Conservation (phyloP, 2,797 vertebrate species). For the Manis crassicaudata region DNA sequence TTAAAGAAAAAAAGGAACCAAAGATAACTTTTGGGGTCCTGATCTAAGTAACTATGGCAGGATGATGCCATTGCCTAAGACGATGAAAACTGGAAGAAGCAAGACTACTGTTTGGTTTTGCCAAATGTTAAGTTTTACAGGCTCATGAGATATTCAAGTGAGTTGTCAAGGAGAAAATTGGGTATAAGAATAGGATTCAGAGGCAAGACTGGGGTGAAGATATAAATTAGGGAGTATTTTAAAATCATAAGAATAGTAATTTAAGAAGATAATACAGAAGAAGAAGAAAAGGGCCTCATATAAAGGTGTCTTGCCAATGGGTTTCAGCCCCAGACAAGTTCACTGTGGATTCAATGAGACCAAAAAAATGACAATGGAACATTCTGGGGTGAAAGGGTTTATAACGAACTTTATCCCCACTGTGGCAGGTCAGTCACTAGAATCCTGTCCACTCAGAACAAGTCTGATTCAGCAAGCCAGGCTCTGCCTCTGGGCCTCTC, state of each 20-base stretch:
- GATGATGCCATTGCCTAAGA: not conserved
- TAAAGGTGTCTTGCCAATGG: not conserved
- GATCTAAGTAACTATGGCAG: not conserved
- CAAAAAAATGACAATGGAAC: too few relatives aligned
- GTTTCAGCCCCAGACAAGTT: too few relatives aligned
- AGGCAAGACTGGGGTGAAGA: not conserved
- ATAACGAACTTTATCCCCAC: too few relatives aligned
- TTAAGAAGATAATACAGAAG: conserved; percentile 3
- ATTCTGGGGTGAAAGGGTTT: too few relatives aligned
- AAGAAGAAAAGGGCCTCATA: not conserved
- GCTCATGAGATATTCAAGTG: not conserved
- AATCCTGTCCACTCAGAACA: too few relatives aligned
- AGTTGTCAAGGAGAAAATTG: not conserved
- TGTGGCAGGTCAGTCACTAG: too few relatives aligned
- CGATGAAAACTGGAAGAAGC: not conserved
- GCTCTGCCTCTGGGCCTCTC: too few relatives aligned
- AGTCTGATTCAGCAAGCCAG: too few relatives aligned
- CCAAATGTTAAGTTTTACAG: not conserved
- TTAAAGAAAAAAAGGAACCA: not conserved
- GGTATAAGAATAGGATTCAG: not conserved
- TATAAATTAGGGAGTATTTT: not conserved
- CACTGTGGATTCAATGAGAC: too few relatives aligned
- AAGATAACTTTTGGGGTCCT: not conserved
- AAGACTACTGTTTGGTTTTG: not conserved
- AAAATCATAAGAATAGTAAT: not conserved